These are phyloP conservation scores for Acromyrmex charruanus DNA, from an alignment of 1,140 invertebrate species.

Conservation along the genomic window DNA sequence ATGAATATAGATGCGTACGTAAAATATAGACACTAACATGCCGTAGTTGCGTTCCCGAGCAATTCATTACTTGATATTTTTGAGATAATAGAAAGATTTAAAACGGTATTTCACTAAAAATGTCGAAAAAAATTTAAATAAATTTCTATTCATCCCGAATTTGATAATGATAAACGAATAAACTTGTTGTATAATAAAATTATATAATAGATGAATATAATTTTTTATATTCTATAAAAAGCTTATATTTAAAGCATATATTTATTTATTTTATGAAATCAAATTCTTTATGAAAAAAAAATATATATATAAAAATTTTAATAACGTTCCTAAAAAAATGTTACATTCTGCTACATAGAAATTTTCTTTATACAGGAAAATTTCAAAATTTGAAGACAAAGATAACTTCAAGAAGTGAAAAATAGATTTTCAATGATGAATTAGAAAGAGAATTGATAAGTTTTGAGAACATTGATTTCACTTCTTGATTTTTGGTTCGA, in stretches of 20 bases:
- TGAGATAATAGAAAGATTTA: slow-evolving; percentile 12
- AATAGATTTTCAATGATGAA: background rate
- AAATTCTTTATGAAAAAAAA: background rate
- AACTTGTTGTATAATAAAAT: background rate
- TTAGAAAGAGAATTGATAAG: background rate
- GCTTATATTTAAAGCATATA: no score
- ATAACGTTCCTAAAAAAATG: background rate
- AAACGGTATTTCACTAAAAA: background rate
- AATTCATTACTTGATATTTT: background rate
- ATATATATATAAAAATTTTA: background rate
- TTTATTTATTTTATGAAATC: background rate
- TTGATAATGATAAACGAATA: background rate
- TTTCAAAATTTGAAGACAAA: background rate
- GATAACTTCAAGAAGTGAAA: background rate
- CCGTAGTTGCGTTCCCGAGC: background rate
- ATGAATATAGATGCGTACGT: slow-evolving; percentile 47
- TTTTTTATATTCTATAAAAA: slow-evolving; percentile 6
- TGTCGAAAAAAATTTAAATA: background rate
- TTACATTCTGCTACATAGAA: background rate
- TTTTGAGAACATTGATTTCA: background rate
- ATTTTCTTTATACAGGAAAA: background rate
- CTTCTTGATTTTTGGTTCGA: background rate
- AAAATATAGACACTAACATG: slow-evolving; percentile 19
- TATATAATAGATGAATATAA: background rate
- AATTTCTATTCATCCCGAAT: background rate